Evolutionary conservation across 2,888 invertebrate genomes (phyloP), one percentile per base, ranked within the genome.

Genomic region (Orthosia cruda): DNA sequence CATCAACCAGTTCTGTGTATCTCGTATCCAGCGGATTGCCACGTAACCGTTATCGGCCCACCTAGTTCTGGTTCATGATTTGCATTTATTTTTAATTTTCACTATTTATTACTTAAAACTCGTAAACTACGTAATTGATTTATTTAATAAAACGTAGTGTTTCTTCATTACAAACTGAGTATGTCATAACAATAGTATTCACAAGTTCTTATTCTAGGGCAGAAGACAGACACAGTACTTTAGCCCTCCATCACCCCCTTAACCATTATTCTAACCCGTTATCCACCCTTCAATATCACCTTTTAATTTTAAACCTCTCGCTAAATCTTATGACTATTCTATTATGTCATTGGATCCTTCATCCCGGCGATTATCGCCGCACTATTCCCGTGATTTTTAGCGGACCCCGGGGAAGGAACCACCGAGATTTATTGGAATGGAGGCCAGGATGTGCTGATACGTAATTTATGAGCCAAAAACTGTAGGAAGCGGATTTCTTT

Each of bases 401-500:
- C 73, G 58, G 69, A 64, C 68, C 74, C 82, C 77, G 71, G 87
- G 81, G 87, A 89, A 86, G 85, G 85, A 84, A 86, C 84, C 74
- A 58, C 70, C 62, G 81, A 91, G 91, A 92, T 92, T 91, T 91
- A 92, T 91, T 86, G 86, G 88, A 85, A 87, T 85, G 81, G 88
- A 88, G 88, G 82, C 78, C 82, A 77, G 87, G 88, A 89, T 87
- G 91, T 87, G 81, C 92, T 91, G 92, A 93, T 93, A 92, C 87
- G 93, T 92, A 91, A 93, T 93, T 93, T 93, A 93, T 92, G 91
- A 88, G 84, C 88, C 90, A 85, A 91, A 91, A 92, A 91, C 90
- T 90, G 91, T 90, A 85, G 88, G 90, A 80, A 89, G 83, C 87
- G 91, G 89, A 89, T 90, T 92, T 90, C 92, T 92, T 91, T 91